A percentile compares a stretch with the other conserved stretches of the same genome.
phyloP scores from a whole-genome alignment of 2,888 invertebrate species.

The Drosophila barbarae region DNA sequence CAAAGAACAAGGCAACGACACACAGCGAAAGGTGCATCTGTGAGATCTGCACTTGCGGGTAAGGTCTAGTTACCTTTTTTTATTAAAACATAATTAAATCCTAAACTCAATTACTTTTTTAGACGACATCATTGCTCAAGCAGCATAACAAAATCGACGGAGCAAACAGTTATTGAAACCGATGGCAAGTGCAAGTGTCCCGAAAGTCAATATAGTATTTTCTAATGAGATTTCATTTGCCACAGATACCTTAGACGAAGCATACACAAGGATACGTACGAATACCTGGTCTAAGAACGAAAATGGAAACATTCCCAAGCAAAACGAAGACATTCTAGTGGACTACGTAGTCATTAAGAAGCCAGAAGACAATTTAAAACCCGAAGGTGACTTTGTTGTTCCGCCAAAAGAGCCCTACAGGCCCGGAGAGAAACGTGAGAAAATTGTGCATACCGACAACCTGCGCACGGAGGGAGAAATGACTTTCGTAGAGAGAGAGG shows the following conservation, averaged over 20 bases:
- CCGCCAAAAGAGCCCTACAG: constrained; percentile 80
- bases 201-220: neutral
- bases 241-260: constrained; percentile 69
- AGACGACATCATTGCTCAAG: constrained; percentile 93
- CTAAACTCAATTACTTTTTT: constrained; percentile 45
- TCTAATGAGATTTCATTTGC: neutral
- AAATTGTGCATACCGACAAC: constrained; percentile 82
- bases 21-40: constrained; percentile 89
- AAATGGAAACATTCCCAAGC: constrained; percentile 81
- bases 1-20: constrained; percentile 74
- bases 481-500: constrained; percentile 79
- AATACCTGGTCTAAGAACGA: constrained; percentile 78
- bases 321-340: constrained; percentile 75
- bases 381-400: constrained; percentile 82
- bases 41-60: constrained; percentile 95
- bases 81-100: neutral
- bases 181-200: constrained; percentile 45
- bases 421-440: constrained; percentile 81
- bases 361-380: constrained; percentile 83
- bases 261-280: constrained; percentile 69
- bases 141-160: constrained; percentile 71
- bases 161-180: constrained; percentile 56
- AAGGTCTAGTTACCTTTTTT: constrained; percentile 79
- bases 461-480: constrained; percentile 82
- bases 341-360: constrained; percentile 77